Evolutionary conservation across 1,140 invertebrate genomes (phyloP).

Genomic region (Wiebesia pumilae): DNA sequence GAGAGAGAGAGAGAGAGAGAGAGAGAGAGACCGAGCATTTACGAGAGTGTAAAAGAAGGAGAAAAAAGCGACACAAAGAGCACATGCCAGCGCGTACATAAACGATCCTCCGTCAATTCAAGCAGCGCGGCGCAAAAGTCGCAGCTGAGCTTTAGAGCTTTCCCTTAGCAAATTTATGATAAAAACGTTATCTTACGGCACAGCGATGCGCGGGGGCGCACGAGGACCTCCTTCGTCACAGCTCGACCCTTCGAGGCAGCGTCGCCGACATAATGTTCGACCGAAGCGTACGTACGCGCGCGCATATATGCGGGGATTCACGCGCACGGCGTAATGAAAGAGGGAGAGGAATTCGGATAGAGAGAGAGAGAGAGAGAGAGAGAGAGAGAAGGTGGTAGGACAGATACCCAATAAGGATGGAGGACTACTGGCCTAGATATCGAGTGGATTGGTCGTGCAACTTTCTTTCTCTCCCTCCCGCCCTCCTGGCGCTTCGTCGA

Average conservation of each 20-base stretch:
- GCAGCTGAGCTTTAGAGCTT: not conserved
- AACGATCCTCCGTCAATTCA: not conserved
- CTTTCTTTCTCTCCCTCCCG: not conserved
- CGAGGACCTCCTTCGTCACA: not conserved
- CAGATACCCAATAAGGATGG: constrained; percentile 45
- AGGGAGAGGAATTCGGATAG: not conserved
- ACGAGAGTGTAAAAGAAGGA: not conserved
- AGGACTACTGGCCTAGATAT: constrained; percentile 57
- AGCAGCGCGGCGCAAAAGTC: no score
- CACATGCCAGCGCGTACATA: not conserved
- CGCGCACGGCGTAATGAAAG: not conserved
- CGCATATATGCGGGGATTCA: not conserved
- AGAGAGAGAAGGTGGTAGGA: not conserved
- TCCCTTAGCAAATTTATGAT: not conserved
- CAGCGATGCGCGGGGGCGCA: not conserved
- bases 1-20: not conserved
- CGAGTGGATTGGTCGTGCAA: constrained; percentile 43
- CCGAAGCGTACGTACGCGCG: not conserved
- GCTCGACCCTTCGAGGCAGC: not conserved
- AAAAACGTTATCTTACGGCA: not conserved
- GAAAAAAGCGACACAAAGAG: not conserved
- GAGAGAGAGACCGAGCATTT: not conserved
- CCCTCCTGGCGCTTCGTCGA: no score
- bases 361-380: not conserved
- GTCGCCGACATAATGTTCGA: constrained; percentile 22